Base-by-base conservation (phyloP, 1,140 invertebrate species). In the Calephelis nemesis region DNA sequence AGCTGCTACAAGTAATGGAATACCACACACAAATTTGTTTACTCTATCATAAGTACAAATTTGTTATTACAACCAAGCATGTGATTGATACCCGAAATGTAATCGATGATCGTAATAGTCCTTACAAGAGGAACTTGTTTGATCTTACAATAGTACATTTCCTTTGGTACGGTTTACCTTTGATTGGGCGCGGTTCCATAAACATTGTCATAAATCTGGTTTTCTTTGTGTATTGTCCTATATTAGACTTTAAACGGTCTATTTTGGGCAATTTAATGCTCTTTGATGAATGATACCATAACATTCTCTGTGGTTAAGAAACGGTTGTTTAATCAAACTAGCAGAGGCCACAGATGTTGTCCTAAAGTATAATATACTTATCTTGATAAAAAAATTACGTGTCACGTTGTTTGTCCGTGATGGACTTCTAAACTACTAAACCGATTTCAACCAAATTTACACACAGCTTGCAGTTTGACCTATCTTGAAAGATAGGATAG, bases 51-150 rank as follows among this genome's bases (percentile, higher is more conserved):
- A 58, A 58, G 54, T 58, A 58, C 54, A 12, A 19, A 60, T 60
- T 60, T 60, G 30, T 60, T 60, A 39, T 60, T 60, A 39, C 11
- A 60, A 60, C 30, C 54, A 60, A 15, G 52, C 54, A 12, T 19
- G 10, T 60, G 54, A 60, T 60, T 60, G 54, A 60, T 60, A 60
- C 54, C 54, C 54, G 19, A 39, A 39, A 40, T 58, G 19, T 39
- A 60, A 60, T 60, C 54, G 54, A 60, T 60, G 30, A 60, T 4
- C 11, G 30, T 60, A 40, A 60, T 60, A 60, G 30, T 60, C 54
- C 54, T 60, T 60, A 60, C 7, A 60, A 60, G 54, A 54, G 52
- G 30, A 54, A 60, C 54, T 40, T 60, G 54, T 60, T 60, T 60
- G 54, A 60, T 60, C 19, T 54, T 60, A 6, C 39, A 40, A 12